Evolutionary conservation across 2,888 invertebrate species (phyloP), one percentile per base, ranked within the genome.

Genomic region (Chloroclysta siterata): DNA sequence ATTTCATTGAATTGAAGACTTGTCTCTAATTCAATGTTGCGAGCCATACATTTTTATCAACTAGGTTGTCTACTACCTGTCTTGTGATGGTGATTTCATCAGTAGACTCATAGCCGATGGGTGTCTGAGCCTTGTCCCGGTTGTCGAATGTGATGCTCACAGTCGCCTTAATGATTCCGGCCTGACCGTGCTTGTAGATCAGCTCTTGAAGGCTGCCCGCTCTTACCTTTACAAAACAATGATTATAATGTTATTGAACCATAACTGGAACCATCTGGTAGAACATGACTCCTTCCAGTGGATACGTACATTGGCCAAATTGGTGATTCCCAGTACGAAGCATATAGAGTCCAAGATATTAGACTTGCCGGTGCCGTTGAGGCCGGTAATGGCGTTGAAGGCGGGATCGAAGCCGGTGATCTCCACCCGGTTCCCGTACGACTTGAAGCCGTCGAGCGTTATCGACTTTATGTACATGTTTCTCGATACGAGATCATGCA

Each of bases 311-410:
- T 98, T 97, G 2, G 95, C 94, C 70, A 99, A 94, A 87, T 99
- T 98, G 15, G 97, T 95, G 57, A 99, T 99, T 58, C 99, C 99
- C 29, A 99, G 93, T 7, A 99, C 97, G 86, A 99, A 99, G 86
- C 99, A 99, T 86, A 99, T 99, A 0, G 98, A 95, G 92, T 99
- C 99, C 64, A 99, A 94, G 81, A 99, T 97, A 82, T 99, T 99
- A 0, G 99, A 99, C 90, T 99, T 99, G 41, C 99, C 99, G 71
- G 98, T 98, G 7, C 99, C 99, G 89, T 99, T 99, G 52, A 99
- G 91, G 0, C 99, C 99, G 13, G 99, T 99, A 59, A 99, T 99
- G 4, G 99, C 99, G 80, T 99, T 99, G 84, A 99, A 99, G 85
- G 97, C 95, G 0, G 95, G 95, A 91, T 99, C 99, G 83, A 99